Evolutionary conservation across 1,140 invertebrate genomes (phyloP), one percentile per base, ranked within the genome.

Genomic region (Calliphora vicina): DNA sequence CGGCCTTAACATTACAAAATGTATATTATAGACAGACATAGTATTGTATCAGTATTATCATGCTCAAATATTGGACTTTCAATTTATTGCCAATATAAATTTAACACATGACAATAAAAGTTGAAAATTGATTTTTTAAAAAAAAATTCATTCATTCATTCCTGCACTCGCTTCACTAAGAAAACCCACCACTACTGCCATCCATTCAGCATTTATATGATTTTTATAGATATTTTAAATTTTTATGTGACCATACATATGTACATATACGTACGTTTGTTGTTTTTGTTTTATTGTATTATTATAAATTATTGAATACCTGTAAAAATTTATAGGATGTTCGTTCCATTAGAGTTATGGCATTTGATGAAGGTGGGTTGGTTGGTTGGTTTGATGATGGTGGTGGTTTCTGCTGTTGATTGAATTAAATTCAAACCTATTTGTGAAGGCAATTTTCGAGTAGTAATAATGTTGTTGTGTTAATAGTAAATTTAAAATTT

Each of bases 71-170:
- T 43, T 43, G 74, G 74, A 78, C 74, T 43, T 78, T 78, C 74
- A 78, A 78, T 78, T 78, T 78, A 78, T 78, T 78, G 74, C 74
- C 74, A 78, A 78, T 78, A 78, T 78, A 78, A 78, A 78, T 78
- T 78, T 78, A 78, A 78, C 35, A 78, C 35, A 78, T 78, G 74
- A 78, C 74, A 78, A 78, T 78, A 78, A 78, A 78, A 23, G 35
- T 78, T 78, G 74, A 78, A 78, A 78, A 78, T 78, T 78, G 74
- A 78, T 78, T 78, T 74, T 35, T 23, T 45, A 78, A 67, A 25
- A 67, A 57, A n/a, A 76, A 76, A 74, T 74, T 74, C 72, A 74
- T 74, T 74, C 72, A 78, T 78, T 43, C 35, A 78, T 43, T 10
- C 73, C 35, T 43, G 43, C 35, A 45, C 74, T 23, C 5, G 15